These are phyloP conservation scores for Chloroclystis v-ata DNA, from an alignment of 2,888 invertebrate species.

Conservation along the genomic window DNA sequence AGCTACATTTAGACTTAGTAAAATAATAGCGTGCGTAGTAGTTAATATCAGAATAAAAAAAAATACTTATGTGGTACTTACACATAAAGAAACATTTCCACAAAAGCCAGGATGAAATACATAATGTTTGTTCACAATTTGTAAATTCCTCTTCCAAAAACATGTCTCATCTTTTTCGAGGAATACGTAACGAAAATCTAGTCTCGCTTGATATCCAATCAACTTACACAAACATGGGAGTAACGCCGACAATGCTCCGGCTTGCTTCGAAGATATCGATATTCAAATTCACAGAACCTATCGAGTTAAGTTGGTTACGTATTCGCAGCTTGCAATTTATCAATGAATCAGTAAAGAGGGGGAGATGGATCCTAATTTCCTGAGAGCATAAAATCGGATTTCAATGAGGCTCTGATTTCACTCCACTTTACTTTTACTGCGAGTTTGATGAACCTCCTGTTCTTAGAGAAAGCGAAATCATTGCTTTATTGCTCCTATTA, in stretches of 20 bases:
- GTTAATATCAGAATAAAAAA: too few relatives aligned
- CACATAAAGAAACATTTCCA: too few relatives aligned
- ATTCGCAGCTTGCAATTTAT: constrained; percentile 16
- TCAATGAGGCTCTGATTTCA: constrained; percentile 1
- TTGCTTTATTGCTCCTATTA: too few relatives aligned
- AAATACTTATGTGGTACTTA: too few relatives aligned
- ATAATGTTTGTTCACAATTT: background rate
- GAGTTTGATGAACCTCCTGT: background rate
- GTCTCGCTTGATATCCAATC: constrained; percentile 14
- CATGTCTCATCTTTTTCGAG: background rate
- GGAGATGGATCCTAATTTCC: background rate
- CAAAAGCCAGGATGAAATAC: background rate
- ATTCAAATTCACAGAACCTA: constrained; percentile 15
- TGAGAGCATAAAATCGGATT: background rate
- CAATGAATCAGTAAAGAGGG: constrained; percentile 14
- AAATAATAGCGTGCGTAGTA: too few relatives aligned
- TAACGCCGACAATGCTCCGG: constrained; percentile 12
- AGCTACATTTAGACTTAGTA: too few relatives aligned
- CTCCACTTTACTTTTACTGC: constrained; percentile 1
- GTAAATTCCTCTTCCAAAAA: background rate
- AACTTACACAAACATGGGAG: constrained; percentile 16
- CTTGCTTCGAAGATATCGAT: constrained; percentile 14
- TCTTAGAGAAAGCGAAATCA: too few relatives aligned
- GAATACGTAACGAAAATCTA: constrained; percentile 2
- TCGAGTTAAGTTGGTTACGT: constrained; percentile 5